These are phyloP conservation scores for Muntiacus muntjak DNA, from an alignment of 2,113 vertebrate species.

Conservation along the genomic window DNA sequence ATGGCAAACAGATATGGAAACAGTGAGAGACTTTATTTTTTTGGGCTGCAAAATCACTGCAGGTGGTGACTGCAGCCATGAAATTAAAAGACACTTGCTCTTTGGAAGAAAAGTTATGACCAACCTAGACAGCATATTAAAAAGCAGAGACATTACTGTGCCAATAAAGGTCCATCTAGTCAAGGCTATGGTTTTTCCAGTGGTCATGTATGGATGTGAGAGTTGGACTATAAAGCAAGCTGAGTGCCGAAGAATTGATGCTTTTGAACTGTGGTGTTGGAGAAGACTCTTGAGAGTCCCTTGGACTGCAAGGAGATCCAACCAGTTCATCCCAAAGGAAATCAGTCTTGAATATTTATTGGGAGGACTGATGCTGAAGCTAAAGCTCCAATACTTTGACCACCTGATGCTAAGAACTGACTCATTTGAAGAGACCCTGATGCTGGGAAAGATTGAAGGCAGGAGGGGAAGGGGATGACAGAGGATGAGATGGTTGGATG, in stretches of 20 bases:
- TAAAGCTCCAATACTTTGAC: not conserved
- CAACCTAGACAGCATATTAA: not conserved
- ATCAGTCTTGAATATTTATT: not conserved
- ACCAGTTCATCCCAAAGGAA: not conserved
- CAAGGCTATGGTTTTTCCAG: not conserved
- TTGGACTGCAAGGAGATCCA: not conserved
- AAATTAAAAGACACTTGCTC: not conserved
- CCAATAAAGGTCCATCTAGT: not conserved
- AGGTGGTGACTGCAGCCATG: not conserved
- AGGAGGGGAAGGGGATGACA: not conserved
- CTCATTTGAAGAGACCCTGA: not conserved
- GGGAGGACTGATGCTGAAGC: not conserved
- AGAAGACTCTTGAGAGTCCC: not conserved
- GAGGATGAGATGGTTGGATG: not conserved
- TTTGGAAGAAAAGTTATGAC: not conserved
- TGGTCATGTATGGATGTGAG: not conserved
- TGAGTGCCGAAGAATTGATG: fast-evolving
- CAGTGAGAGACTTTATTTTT: not conserved
- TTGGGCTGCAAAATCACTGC: not conserved
- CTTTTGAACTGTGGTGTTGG: not conserved
- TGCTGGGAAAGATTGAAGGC: not conserved
- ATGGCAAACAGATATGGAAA: not conserved
- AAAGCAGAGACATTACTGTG: not conserved
- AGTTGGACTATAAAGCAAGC: not conserved
- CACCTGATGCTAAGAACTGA: not conserved